Conservation (phyloP, 1,140 invertebrate species). For the Lepidurus packardi region DNA sequence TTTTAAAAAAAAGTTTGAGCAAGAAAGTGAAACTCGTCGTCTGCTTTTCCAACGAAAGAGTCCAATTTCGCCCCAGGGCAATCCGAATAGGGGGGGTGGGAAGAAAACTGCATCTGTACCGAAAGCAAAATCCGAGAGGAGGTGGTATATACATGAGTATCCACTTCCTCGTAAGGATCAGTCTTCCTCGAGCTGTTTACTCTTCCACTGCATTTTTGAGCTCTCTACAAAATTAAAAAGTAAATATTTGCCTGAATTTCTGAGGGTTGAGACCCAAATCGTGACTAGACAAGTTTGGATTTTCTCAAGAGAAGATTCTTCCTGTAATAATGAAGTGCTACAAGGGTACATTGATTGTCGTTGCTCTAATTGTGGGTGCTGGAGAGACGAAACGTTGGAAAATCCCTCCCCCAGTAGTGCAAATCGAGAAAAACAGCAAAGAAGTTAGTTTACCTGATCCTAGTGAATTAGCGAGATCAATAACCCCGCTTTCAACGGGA, state of each 20-base stretch:
- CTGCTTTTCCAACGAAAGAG: neutral
- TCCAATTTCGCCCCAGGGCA: neutral
- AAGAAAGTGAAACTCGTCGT: conserved; percentile 3
- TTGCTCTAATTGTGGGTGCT: neutral
- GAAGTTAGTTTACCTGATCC: neutral
- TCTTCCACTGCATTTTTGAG: neutral
- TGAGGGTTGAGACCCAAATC: neutral
- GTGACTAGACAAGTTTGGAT: neutral
- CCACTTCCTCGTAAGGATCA: neutral
- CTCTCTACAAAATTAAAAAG: neutral
- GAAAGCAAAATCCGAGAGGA: conserved; percentile 10
- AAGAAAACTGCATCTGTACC: neutral
- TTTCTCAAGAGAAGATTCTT: neutral
- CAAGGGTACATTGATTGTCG: neutral
- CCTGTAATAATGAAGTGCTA: neutral
- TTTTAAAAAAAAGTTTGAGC: neutral
- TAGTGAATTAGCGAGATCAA: neutral
- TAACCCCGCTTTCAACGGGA: neutral
- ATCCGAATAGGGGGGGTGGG: neutral
- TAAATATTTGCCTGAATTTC: neutral
- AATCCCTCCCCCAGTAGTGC: neutral
- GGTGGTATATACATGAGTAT: conserved; percentile 20
- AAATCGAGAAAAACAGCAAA: neutral
- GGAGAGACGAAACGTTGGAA: neutral
- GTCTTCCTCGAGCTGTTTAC: conserved; percentile 9